A percentile compares a stretch with the other conserved stretches of the same genome.
These are phyloP conservation scores for Lagopus leucura DNA, from an alignment of 2,113 vertebrate species.

Conservation along the genomic window DNA sequence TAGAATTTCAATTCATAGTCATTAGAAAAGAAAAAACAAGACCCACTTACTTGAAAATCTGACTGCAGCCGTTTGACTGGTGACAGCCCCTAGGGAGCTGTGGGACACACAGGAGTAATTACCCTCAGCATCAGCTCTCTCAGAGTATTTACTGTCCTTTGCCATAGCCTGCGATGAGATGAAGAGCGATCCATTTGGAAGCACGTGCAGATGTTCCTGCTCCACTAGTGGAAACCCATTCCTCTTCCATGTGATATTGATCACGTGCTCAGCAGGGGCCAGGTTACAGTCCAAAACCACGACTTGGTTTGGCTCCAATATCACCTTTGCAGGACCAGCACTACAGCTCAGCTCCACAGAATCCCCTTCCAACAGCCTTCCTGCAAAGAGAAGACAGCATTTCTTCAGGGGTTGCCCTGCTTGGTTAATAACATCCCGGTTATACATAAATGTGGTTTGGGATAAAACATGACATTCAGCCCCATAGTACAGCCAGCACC, in stretches of 20 bases:
- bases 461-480: neutral
- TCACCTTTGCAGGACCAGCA: slow-evolving; percentile 84
- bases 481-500: neutral
- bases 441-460: neutral
- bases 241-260: slow-evolving; percentile 89
- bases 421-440: neutral
- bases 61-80: slow-evolving; percentile 87
- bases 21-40: neutral
- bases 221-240: slow-evolving; percentile 81
- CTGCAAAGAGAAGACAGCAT: slow-evolving; percentile 70
- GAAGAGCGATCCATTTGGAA: slow-evolving; percentile 88
- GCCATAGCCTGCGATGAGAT: slow-evolving; percentile 66
- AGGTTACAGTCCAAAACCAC: slow-evolving; percentile 88
- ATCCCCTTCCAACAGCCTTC: slow-evolving; percentile 72
- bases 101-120: slow-evolving; percentile 89
- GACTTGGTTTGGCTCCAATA: slow-evolving; percentile 83
- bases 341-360: slow-evolving; percentile 92
- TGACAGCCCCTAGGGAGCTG: slow-evolving; percentile 85
- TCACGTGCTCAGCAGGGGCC: slow-evolving; percentile 76
- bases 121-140: slow-evolving; percentile 76
- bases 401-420: neutral
- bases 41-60: slow-evolving; percentile 87
- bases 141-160: slow-evolving; percentile 48
- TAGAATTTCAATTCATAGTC: neutral
- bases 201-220: slow-evolving; percentile 73